Evolutionary conservation across 1,140 invertebrate genomes (phyloP).

Genomic region (Ceratina japonica): DNA sequence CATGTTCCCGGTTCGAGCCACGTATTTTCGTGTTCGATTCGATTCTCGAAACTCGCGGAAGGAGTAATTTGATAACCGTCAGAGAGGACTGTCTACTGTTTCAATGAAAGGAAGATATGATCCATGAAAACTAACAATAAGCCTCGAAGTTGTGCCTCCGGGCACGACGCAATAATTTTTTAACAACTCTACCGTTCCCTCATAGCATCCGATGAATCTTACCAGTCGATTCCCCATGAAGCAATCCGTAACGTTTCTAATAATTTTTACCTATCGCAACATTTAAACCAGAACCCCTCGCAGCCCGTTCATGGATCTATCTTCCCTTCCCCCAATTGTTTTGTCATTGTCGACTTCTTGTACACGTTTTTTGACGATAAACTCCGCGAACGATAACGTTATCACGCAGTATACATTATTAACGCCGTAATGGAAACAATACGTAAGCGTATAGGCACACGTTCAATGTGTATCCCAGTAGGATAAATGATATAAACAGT

Average conservation of each 20-base stretch:
- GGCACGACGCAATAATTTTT: slow-evolving; percentile 5
- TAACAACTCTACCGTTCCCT: background rate
- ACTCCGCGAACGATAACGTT: slow-evolving; percentile 27
- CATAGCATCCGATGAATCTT: background rate
- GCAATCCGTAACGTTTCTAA: background rate
- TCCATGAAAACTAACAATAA: background rate
- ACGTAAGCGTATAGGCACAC: slow-evolving; percentile 14
- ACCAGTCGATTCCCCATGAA: background rate
- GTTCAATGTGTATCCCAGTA: slow-evolving; percentile 14
- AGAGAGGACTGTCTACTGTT: background rate
- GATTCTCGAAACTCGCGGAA: background rate
- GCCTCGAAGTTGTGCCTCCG: background rate
- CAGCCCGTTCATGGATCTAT: background rate
- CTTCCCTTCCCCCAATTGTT: slow-evolving; percentile 20
- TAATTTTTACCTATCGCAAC: too few species aligned
- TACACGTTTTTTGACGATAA: slow-evolving; percentile 16
- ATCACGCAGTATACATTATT: slow-evolving; percentile 8
- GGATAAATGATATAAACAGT: slow-evolving; percentile 2
- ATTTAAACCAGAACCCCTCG: background rate
- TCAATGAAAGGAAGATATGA: slow-evolving; percentile 13
- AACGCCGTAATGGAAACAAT: slow-evolving; percentile 21
- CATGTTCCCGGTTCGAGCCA: too few species aligned
- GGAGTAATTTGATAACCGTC: background rate
- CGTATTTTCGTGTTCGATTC: too few species aligned
- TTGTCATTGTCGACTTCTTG: slow-evolving; percentile 4